Evolutionary conservation across 1,140 invertebrate species (phyloP).

Genomic region (Lordiphosa collinella): DNA sequence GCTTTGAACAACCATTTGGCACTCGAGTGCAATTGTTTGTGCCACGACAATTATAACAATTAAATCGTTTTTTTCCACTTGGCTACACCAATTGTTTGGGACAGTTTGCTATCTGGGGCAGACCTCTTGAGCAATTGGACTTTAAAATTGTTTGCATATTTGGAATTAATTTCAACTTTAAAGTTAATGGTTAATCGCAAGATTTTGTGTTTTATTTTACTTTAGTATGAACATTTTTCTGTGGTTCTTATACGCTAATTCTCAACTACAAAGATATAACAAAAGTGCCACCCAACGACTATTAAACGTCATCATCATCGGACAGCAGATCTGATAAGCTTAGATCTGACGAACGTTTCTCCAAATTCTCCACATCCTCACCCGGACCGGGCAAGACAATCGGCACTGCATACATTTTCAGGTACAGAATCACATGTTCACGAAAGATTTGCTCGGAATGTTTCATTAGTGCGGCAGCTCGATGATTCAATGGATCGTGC

Average conservation of each 20-base stretch:
- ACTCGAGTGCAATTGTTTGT: constrained; percentile 32
- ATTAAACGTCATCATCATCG: constrained; percentile 37
- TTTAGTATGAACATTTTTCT: neutral
- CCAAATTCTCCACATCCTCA: constrained; percentile 29
- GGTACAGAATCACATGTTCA: constrained; percentile 98
- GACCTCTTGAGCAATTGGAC: constrained; percentile 3
- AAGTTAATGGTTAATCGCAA: neutral
- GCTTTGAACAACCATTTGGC: constrained; percentile 2
- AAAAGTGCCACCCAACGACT: constrained; percentile 16
- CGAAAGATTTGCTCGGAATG: constrained; percentile 99
- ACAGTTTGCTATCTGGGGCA: neutral
- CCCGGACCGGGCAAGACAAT: constrained; percentile 2
- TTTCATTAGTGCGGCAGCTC: constrained; percentile 98
- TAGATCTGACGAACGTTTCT: constrained; percentile 53
- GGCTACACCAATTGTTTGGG: constrained; percentile 16
- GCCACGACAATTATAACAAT: constrained; percentile 33
- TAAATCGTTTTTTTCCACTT: constrained; percentile 40
- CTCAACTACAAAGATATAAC: constrained; percentile 20
- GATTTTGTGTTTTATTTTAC: no score
- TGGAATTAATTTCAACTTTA: neutral
- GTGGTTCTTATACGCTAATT: constrained; percentile 15
- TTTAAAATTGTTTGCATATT: neutral
- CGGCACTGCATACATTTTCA: constrained; percentile 93
- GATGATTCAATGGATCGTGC: constrained; percentile 97
- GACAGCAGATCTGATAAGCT: constrained; percentile 51